A percentile compares a stretch with the other conserved stretches of the same genome.
Evolutionary conservation across 2,888 invertebrate species (phyloP).

Genomic region (Drosophila aldrichi): DNA sequence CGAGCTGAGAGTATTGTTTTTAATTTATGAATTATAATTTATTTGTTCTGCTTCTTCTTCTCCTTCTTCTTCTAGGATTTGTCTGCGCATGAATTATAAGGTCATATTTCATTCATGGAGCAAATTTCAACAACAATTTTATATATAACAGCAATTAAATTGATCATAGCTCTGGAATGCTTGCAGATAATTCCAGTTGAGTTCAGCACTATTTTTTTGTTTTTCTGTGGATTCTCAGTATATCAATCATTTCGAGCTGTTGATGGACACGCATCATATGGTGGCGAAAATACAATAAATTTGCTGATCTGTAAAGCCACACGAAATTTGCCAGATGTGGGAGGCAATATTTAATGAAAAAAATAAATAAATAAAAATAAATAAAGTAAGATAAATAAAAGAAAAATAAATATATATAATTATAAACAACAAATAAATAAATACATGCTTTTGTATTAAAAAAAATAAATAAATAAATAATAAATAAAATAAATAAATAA

Average conservation of each 20-base stretch:
- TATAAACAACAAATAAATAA: neutral
- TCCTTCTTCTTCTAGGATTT: conserved; percentile 1
- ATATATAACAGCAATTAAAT: conserved; percentile 60
- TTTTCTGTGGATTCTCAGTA: conserved; percentile 44
- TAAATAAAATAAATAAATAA: too few relatives aligned
- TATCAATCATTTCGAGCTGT: conserved; percentile 62
- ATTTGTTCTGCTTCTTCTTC: conserved; percentile 27
- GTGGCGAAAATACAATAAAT: conserved; percentile 15
- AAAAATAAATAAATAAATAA: too few relatives aligned
- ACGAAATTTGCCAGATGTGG: conserved; percentile 10
- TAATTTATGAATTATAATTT: conserved; percentile 78
- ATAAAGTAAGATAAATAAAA: too few relatives aligned
- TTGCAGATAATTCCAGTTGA: conserved; percentile 48
- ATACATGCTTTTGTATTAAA: too few relatives aligned
- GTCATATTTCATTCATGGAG: conserved; percentile 44
- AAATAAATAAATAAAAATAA: neutral
- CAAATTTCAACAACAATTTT: conserved; percentile 54
- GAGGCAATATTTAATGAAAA: neutral
- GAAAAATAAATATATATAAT: neutral
- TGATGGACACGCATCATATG: conserved; percentile 51
- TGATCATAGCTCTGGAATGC: conserved; percentile 47
- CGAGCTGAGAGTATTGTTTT: conserved; percentile 51
- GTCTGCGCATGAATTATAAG: conserved; percentile 33
- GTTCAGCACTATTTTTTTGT: conserved; percentile 24
- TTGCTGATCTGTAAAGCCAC: neutral